Evolutionary conservation across 35 echinoderm and acorn worm genomes (phyloP).

Genomic region (Heliocidaris erythrogramma): DNA sequence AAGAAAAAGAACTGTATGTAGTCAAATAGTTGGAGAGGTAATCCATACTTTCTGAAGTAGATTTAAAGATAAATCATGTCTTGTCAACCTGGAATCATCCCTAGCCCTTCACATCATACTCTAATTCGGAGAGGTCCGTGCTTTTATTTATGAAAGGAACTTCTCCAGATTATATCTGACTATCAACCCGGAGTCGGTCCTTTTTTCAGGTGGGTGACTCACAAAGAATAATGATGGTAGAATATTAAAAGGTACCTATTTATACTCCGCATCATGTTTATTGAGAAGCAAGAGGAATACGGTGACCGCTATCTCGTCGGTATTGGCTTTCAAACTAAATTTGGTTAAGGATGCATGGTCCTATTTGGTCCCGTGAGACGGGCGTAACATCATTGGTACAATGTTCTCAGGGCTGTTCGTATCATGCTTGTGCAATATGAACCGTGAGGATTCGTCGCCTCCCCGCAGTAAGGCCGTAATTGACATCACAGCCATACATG

Average conservation of each 20-base stretch:
- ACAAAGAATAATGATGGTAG: not conserved
- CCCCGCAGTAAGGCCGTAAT: not conserved
- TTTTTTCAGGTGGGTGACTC: not conserved
- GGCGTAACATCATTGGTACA: not conserved
- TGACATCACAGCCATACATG: not conserved
- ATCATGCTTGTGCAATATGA: not conserved
- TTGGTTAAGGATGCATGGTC: not conserved
- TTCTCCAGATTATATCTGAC: not conserved
- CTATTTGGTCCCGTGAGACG: not conserved
- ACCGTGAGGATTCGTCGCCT: not conserved
- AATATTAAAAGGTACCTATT: not conserved
- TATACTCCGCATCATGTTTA: not conserved
- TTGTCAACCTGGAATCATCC: not conserved
- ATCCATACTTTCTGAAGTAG: not conserved
- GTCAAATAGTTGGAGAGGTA: no score
- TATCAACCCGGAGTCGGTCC: not conserved
- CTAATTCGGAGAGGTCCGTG: not conserved
- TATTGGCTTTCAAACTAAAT: not conserved
- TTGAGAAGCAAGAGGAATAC: not conserved
- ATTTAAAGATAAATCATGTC: not conserved
- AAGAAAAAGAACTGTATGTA: no score
- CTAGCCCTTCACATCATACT: not conserved
- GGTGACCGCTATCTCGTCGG: not conserved
- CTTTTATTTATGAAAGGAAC: constrained; percentile 4
- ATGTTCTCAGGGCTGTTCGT: no score